These are phyloP conservation scores for Linhomoeus sp. DNA, from an alignment of 2,888 invertebrate genomes.

Conservation along the genomic window DNA sequence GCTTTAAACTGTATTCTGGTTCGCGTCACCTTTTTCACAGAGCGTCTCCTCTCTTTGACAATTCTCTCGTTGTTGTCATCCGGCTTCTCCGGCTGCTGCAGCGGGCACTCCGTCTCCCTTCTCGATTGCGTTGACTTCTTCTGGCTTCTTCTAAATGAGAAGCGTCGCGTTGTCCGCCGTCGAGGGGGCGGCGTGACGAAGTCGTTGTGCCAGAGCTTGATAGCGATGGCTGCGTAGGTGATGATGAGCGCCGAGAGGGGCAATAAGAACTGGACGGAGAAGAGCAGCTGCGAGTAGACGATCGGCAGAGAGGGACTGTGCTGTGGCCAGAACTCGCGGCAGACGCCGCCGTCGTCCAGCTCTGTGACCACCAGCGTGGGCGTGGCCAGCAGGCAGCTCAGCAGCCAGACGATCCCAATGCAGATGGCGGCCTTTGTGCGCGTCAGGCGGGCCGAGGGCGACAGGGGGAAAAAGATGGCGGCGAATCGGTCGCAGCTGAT, in stretches of 20 bases:
- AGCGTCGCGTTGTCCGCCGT: too few species aligned
- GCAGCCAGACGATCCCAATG: conserved; percentile 12
- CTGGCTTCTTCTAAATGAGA: too few species aligned
- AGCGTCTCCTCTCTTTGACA: conserved; percentile 18
- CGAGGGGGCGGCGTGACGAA: conserved; percentile 9
- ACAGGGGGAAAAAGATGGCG: conserved; percentile 23
- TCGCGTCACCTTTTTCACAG: conserved; percentile 26
- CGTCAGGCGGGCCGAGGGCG: conserved; percentile 17
- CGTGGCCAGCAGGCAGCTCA: conserved; percentile 19
- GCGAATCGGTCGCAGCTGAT: conserved; percentile 28
- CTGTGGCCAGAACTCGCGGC: conserved; percentile 2
- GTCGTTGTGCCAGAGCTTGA: conserved; percentile 22
- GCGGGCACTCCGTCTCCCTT: too few species aligned
- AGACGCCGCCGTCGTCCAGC: neutral
- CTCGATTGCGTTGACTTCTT: too few species aligned
- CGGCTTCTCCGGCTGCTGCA: conserved; percentile 12
- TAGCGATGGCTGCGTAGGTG: conserved; percentile 24
- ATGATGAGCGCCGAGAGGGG: conserved; percentile 22
- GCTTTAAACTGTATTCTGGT: too few species aligned
- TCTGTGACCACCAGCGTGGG: conserved; percentile 16
- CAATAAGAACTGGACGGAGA: conserved; percentile 23
- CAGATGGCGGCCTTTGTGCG: neutral
- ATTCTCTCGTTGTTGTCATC: conserved; percentile 10
- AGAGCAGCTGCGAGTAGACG: conserved; percentile 15
- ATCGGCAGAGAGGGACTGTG: conserved; percentile 11